A percentile compares a stretch with the other conserved stretches of the same genome.
Conservation (phyloP, 92 coral and sea anemone species). For the Bergia sp. region DNA sequence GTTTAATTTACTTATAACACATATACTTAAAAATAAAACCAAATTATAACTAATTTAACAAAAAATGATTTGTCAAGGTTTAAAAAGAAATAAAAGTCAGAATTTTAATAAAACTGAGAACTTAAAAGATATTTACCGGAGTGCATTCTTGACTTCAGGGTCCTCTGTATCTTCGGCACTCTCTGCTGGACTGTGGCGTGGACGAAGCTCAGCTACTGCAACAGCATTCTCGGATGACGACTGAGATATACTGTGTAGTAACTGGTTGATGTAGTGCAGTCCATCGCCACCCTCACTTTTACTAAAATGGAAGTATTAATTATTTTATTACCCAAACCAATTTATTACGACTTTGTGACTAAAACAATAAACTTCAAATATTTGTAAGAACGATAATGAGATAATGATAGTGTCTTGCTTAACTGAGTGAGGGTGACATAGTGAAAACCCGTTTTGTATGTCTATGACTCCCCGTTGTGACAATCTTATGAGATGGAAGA, state of each 20-base stretch:
- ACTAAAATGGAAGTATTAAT: background rate
- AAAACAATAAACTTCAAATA: background rate
- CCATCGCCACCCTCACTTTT: slow-evolving; percentile 46
- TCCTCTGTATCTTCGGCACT: slow-evolving; percentile 75
- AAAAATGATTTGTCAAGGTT: no score
- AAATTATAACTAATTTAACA: no score
- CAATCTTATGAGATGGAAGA: no score
- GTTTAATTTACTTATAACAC: no score
- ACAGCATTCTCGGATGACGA: slow-evolving; percentile 73
- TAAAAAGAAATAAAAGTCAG: no score
- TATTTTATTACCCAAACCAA: background rate
- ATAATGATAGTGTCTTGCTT: no score
- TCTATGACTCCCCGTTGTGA: no score
- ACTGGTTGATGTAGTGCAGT: slow-evolving; percentile 66
- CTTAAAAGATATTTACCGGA: slow-evolving; percentile 52
- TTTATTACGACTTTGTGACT: background rate
- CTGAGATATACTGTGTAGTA: slow-evolving; percentile 61
- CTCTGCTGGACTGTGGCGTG: slow-evolving; percentile 51
- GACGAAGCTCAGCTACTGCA: slow-evolving; percentile 64
- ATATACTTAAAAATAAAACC: no score
- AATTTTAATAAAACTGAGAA: no score
- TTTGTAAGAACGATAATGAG: no score
- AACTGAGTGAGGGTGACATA: no score
- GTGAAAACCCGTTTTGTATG: no score
- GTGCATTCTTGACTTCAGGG: slow-evolving; percentile 71